phyloP scores from a whole-genome alignment of 2,113 vertebrate species.

The Oryzias melastigma region DNA sequence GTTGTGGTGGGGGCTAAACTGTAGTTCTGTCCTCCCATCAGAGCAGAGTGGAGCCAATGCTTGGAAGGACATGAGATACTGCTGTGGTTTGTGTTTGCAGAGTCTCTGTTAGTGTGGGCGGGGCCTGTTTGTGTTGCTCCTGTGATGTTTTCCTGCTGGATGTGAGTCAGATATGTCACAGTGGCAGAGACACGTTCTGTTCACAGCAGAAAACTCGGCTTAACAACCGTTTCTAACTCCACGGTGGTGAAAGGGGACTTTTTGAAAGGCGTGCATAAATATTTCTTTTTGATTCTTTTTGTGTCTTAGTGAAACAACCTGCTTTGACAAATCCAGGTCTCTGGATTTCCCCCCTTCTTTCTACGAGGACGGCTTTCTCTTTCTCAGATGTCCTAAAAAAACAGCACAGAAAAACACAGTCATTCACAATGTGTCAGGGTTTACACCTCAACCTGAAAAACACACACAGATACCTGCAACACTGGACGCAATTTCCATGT shows the following conservation, averaged over 20 bases:
- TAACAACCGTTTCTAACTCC: slow-evolving; percentile 18
- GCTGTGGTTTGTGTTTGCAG: slow-evolving; percentile 29
- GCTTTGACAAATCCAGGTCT: slow-evolving; percentile 16
- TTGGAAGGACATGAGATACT: slow-evolving; percentile 27
- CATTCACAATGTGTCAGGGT: too few species aligned
- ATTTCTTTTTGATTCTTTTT: slow-evolving; percentile 41
- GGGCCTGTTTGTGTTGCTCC: slow-evolving; percentile 17
- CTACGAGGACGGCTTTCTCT: too few species aligned
- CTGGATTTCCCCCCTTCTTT: not conserved
- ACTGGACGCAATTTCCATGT: too few species aligned
- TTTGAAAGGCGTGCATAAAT: slow-evolving; percentile 39
- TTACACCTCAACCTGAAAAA: too few species aligned
- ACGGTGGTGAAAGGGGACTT: slow-evolving; percentile 16
- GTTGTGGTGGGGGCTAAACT: slow-evolving; percentile 1
- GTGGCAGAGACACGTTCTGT: slow-evolving; percentile 18
- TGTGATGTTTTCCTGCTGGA: slow-evolving; percentile 40
- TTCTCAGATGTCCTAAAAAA: not conserved
- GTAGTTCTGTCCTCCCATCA: slow-evolving; percentile 23
- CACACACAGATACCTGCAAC: too few species aligned
- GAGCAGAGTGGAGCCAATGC: slow-evolving; percentile 23
- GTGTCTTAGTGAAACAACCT: slow-evolving; percentile 18
- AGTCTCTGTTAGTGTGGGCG: slow-evolving; percentile 13
- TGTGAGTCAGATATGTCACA: slow-evolving; percentile 19
- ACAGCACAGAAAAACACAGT: too few species aligned
- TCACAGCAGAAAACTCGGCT: slow-evolving; percentile 9